Evolutionary conservation across 2,797 vertebrate genomes (phyloP).

Genomic region (Halcyon smyrnensis): DNA sequence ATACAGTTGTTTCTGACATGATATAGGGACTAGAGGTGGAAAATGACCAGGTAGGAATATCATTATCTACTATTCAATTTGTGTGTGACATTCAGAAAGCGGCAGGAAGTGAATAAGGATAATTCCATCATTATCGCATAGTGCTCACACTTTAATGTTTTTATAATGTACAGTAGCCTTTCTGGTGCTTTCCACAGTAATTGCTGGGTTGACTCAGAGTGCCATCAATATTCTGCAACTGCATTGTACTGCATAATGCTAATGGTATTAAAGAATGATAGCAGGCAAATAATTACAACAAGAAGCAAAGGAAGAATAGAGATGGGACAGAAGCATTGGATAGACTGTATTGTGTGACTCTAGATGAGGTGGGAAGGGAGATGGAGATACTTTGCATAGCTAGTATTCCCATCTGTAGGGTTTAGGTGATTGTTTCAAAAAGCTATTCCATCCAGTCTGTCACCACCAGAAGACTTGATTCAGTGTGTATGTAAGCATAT

Average conservation of each 20-base stretch:
- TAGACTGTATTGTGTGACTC: neutral
- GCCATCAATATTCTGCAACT: conserved; percentile 58
- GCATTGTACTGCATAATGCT: conserved; percentile 20
- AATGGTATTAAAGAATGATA: conserved; percentile 30
- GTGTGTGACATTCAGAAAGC: conserved; percentile 62
- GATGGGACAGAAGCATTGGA: neutral
- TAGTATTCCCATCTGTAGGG: neutral
- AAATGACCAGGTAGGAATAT: conserved; percentile 55
- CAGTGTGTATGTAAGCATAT: neutral
- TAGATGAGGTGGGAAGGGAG: neutral
- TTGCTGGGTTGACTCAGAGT: conserved; percentile 52
- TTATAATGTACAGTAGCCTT: conserved; percentile 65
- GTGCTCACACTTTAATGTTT: conserved; percentile 59
- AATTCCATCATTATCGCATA: conserved; percentile 65
- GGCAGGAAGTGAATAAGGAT: conserved; percentile 61
- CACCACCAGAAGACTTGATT: neutral
- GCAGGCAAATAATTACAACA: neutral
- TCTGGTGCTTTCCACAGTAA: conserved; percentile 64
- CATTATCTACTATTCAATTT: conserved; percentile 50
- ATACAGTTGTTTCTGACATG: neutral
- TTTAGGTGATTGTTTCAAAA: neutral
- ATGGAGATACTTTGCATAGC: neutral
- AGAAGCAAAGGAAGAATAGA: neutral
- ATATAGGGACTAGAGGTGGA: conserved; percentile 17
- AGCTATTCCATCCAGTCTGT: neutral